Base-by-base conservation (phyloP, 2,797 vertebrate species). In the Eospalax fontanierii region DNA sequence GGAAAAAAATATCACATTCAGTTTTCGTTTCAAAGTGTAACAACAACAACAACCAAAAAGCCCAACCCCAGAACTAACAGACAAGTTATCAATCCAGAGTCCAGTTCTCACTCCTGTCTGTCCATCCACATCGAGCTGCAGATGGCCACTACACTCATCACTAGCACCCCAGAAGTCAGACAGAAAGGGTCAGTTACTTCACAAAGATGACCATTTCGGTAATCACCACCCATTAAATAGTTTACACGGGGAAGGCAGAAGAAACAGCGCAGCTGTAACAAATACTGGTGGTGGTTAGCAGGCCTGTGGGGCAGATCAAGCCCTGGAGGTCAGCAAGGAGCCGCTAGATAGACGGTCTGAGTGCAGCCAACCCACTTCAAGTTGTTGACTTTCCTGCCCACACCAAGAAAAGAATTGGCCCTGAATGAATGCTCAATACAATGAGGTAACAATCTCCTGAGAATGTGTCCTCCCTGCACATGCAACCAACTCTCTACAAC, bases 1-100 rank as follows among this genome's bases (percentile, higher is more conserved):
- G 95, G 89, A 90, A 91, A 96, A 96, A 93, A 97, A 43, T 50
- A 94, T 95, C 79, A 98, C 94, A 96, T 93, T 96, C 73, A 87
- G 68, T 85, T 97, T 97, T 95, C 81, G 85, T 94, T 85, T 96
- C 83, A 96, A 66, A 1, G 87, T 81, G 65, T 59, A 95, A 83
- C n/a, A 95, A 65, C 92, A 91, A 12, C 15, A 38, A 2, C 4
- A 40, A 73, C 38, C 40, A 43, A 35, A 76, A 76, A 76, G 40
- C 16, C 50, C 43, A 93, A 87, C 12, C 90, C 91, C 76, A 81
- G 82, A 94, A 95, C 28, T 16, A 76, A 84, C 80, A 87, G 38
- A 93, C 68, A 91, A 33, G 22, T 40, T 22, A 63, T 63, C 54
- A 14, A 46, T 63, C 22, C 8, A 66, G 24, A 78, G 79, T 43